Evolutionary conservation across 2,797 vertebrate genomes (phyloP).

Genomic region (Potorous gilbertii): DNA sequence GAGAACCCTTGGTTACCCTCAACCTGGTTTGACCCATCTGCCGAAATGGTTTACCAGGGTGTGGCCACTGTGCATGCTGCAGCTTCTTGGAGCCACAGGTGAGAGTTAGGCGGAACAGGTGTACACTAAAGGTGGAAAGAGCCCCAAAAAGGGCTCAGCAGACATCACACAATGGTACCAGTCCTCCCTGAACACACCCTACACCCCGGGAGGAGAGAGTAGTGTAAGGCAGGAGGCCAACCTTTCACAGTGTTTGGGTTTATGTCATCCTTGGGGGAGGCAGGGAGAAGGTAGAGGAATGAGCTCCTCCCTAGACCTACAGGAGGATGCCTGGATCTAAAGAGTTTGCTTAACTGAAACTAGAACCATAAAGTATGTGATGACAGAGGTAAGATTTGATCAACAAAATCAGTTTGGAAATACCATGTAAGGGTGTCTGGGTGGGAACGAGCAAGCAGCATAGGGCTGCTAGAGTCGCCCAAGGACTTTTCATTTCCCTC

Average conservation of each 20-base stretch:
- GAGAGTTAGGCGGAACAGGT: too few relatives aligned
- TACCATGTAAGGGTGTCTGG: slow-evolving; percentile 5
- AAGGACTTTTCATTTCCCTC: slow-evolving; percentile 72
- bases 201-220: neutral
- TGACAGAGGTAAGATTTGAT: slow-evolving; percentile 26
- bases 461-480: slow-evolving; percentile 34
- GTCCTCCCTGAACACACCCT: too few relatives aligned
- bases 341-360: neutral
- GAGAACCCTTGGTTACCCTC: too few relatives aligned
- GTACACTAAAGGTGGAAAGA: too few relatives aligned
- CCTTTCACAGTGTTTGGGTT: neutral
- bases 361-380: neutral
- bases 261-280: neutral
- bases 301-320: neutral
- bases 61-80: too few relatives aligned
- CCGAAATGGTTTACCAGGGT: too few relatives aligned
- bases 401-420: slow-evolving; percentile 54
- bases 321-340: neutral
- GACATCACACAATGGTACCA: too few relatives aligned
- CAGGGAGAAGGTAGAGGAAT: neutral
- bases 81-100: too few relatives aligned
- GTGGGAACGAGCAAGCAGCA: slow-evolving; percentile 1
- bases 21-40: too few relatives aligned
- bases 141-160: too few relatives aligned
- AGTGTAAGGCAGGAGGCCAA: neutral